Percentiles rank a stretch among this genome's conserved stretches.
Evolutionary conservation across 2,888 invertebrate genomes (phyloP).

Genomic region (Lasioglossum leucozonium): DNA sequence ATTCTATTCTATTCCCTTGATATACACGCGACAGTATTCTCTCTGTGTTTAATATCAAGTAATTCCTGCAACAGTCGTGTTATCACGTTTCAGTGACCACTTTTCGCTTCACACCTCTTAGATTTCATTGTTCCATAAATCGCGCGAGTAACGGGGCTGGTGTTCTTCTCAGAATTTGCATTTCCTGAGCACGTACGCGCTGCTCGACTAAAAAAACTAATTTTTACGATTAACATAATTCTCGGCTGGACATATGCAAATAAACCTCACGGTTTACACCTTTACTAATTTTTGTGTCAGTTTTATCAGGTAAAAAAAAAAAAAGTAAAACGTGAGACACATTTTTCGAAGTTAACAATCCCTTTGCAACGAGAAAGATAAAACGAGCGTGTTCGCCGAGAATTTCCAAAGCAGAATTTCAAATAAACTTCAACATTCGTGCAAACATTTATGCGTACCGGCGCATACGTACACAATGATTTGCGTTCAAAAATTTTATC

Average conservation of each 20-base stretch:
- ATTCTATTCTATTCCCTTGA: neutral
- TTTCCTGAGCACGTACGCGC: neutral
- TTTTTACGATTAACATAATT: neutral
- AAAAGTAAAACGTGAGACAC: too few relatives aligned
- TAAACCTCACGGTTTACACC: neutral
- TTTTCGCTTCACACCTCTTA: neutral
- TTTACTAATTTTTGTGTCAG: neutral
- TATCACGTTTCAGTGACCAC: conserved; percentile 7
- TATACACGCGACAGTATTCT: neutral
- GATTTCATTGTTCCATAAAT: neutral
- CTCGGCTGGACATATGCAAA: neutral
- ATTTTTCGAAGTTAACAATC: neutral
- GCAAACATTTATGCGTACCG: neutral
- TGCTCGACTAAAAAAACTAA: neutral
- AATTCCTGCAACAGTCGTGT: neutral
- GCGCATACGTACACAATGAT: neutral
- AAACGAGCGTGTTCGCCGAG: neutral
- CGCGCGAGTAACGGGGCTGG: neutral
- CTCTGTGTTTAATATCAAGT: neutral
- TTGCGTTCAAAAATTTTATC: neutral
- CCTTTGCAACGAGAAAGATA: neutral
- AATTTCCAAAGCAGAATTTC: neutral
- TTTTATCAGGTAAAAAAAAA: neutral
- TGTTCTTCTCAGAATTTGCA: neutral
- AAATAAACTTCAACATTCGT: neutral